phyloP scores from a whole-genome alignment of 2,797 vertebrate species.

The Odontamblyopus rebecca region DNA sequence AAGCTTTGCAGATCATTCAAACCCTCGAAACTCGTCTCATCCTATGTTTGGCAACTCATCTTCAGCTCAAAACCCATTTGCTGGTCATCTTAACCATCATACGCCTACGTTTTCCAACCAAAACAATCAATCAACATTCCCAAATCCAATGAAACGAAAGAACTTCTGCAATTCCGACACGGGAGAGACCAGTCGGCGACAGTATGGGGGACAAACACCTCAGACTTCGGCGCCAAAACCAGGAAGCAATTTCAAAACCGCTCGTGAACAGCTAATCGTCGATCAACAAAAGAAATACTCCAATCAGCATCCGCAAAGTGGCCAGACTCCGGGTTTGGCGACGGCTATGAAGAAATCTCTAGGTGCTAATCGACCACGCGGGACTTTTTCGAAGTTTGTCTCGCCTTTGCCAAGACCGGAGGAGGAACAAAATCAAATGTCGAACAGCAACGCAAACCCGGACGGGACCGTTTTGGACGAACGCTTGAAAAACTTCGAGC shows the following conservation, averaged over 20 bases:
- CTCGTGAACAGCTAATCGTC: slow-evolving; percentile 86
- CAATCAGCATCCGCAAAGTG: slow-evolving; percentile 66
- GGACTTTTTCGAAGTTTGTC: slow-evolving; percentile 88
- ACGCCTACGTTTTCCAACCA: slow-evolving; percentile 42
- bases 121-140: slow-evolving; percentile 60
- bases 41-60: slow-evolving; percentile 64
- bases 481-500: slow-evolving; percentile 90
- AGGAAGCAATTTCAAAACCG: slow-evolving; percentile 83
- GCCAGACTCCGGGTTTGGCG: slow-evolving; percentile 44
- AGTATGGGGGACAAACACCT: slow-evolving; percentile 42
- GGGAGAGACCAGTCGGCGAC: slow-evolving; percentile 53
- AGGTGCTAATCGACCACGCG: slow-evolving; percentile 88
- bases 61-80: slow-evolving; percentile 46
- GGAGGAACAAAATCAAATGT: slow-evolving; percentile 61
- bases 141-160: slow-evolving; percentile 81
- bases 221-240: slow-evolving; percentile 38
- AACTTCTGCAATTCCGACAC: slow-evolving; percentile 69
- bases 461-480: slow-evolving; percentile 80
- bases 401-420: slow-evolving; percentile 87
- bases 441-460: slow-evolving; percentile 20
- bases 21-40: slow-evolving; percentile 11
- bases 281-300: slow-evolving; percentile 88
- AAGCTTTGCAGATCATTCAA: slow-evolving; percentile 21
- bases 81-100: slow-evolving; percentile 74
- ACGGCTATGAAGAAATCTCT: slow-evolving; percentile 87